phyloP scores from a whole-genome alignment of 2,113 vertebrate species.

The Dicentrarchus labrax region DNA sequence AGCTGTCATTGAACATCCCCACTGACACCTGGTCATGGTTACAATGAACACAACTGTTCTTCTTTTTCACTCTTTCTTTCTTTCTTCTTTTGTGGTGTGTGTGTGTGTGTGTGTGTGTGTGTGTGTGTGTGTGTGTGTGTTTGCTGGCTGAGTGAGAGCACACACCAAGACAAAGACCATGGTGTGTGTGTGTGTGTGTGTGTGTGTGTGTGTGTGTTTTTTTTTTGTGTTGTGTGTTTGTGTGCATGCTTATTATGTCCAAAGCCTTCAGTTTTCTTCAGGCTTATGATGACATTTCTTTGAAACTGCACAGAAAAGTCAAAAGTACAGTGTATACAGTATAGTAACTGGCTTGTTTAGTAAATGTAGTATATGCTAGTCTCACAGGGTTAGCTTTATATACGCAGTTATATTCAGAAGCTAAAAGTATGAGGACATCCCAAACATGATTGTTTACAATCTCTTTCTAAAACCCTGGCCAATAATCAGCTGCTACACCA shows the following conservation, averaged over 20 bases:
- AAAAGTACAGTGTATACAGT: not conserved
- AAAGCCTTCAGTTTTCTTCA: not conserved
- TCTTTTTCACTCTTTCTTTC: not conserved
- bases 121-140: conserved; percentile 13
- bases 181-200: not conserved
- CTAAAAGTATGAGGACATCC: not conserved
- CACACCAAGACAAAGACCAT: conserved; percentile 12
- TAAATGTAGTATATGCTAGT: not conserved
- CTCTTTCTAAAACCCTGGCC: not conserved
- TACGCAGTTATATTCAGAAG: not conserved
- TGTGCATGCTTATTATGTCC: not conserved
- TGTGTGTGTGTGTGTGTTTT: not conserved
- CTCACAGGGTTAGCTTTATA: not conserved
- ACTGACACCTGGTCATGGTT: not conserved
- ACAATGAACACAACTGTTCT: conserved; percentile 9
- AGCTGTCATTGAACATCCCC: not conserved
- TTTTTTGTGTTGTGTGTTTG: not conserved
- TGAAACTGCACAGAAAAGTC: not conserved
- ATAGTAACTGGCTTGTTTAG: not conserved
- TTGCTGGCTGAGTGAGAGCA: conserved; percentile 28
- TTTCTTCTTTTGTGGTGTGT: too few relatives aligned
- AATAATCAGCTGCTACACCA: not conserved
- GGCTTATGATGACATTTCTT: not conserved
- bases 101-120: not conserved
- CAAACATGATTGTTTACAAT: not conserved